These are phyloP conservation scores for Spea bombifrons DNA, from an alignment of 2,113 vertebrate genomes.

Conservation along the genomic window DNA sequence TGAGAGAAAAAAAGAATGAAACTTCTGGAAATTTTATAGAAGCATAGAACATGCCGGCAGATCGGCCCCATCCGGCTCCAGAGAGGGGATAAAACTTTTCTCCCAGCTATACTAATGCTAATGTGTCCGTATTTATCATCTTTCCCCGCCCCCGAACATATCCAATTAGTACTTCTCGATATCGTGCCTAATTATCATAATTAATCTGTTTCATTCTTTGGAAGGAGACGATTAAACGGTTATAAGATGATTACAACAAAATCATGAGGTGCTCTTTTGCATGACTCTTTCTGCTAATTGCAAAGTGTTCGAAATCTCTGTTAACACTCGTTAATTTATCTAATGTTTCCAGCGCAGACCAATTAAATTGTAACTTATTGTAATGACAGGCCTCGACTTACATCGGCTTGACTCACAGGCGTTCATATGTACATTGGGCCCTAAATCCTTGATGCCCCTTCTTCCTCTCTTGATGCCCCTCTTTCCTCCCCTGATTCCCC, in stretches of 20 bases:
- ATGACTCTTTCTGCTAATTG: constrained; percentile 51
- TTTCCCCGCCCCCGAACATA: not conserved
- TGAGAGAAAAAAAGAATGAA: too few species aligned
- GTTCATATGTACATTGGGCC: too few species aligned
- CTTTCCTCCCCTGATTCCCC: too few species aligned
- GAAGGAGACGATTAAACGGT: constrained; percentile 50
- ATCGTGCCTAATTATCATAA: constrained; percentile 48
- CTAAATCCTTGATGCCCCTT: too few species aligned
- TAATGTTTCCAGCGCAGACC: not conserved
- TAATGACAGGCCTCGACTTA: not conserved
- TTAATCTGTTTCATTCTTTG: constrained; percentile 45
- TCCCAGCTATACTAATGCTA: too few species aligned
- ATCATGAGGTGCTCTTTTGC: constrained; percentile 42
- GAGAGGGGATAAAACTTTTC: too few species aligned
- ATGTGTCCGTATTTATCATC: too few species aligned
- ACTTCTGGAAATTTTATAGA: too few species aligned
- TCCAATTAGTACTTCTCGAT: constrained; percentile 44
- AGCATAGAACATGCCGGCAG: too few species aligned
- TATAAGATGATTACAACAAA: constrained; percentile 39
- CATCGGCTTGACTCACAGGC: not conserved
- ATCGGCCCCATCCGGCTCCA: too few species aligned
- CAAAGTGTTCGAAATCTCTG: constrained; percentile 11
- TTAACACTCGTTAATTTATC: not conserved
- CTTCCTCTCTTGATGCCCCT: too few species aligned
- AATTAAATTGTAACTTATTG: not conserved